Percentiles rank a stretch among this genome's conserved stretches.
phyloP scores from a whole-genome alignment of 2,888 invertebrate genomes.

The Hypomecis atomaria region DNA sequence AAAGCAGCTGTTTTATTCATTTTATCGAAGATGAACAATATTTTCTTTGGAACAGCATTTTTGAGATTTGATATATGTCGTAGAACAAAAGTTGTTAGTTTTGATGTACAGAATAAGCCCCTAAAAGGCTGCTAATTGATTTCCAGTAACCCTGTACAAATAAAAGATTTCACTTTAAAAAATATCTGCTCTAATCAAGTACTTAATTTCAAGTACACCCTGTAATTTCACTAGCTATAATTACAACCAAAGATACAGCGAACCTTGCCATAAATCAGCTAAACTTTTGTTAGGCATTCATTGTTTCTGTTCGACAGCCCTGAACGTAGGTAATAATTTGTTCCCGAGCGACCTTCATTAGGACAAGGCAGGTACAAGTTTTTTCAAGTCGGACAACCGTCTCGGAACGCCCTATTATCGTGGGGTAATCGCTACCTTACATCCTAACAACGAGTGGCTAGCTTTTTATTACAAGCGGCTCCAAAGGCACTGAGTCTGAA shows the following conservation, averaged over 20 bases:
- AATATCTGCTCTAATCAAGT: too few species aligned
- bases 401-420: slow-evolving; percentile 63
- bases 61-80: too few species aligned
- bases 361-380: slow-evolving; percentile 73
- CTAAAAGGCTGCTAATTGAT: too few species aligned
- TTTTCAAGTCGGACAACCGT: slow-evolving; percentile 62
- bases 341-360: slow-evolving; percentile 69
- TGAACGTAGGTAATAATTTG: slow-evolving; percentile 59
- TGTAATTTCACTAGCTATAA: too few species aligned
- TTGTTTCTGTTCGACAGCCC: slow-evolving; percentile 35
- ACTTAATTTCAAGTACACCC: too few species aligned
- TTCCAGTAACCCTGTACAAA: too few species aligned
- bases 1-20: too few species aligned
- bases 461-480: slow-evolving; percentile 59
- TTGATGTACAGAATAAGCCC: too few species aligned
- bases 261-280: background rate
- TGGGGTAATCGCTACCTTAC: slow-evolving; percentile 60
- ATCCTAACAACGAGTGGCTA: slow-evolving; percentile 49
- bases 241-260: background rate
- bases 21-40: too few species aligned
- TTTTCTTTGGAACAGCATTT: too few species aligned
- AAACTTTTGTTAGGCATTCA: background rate
- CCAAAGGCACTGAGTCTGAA: slow-evolving; percentile 16
- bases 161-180: too few species aligned
- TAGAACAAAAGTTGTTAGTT: too few species aligned